phyloP scores from a whole-genome alignment of 1,140 invertebrate genomes.

The Ectropis grisescens region DNA sequence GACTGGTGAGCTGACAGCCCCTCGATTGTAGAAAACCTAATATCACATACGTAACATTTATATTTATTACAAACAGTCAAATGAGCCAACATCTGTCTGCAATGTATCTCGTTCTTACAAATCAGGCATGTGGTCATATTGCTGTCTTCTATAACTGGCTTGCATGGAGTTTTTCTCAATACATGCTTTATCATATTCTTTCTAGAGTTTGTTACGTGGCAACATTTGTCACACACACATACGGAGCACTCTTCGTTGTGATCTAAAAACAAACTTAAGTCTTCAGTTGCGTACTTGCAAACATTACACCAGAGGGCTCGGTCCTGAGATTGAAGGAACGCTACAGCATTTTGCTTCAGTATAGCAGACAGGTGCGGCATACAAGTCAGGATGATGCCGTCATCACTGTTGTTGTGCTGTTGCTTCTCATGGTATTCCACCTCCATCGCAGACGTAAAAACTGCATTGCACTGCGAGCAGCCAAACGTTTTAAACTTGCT shows the following conservation, averaged over 20 bases:
- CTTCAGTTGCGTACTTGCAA: slow-evolving; percentile 15
- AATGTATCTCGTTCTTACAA: slow-evolving; percentile 14
- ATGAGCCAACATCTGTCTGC: slow-evolving; percentile 6
- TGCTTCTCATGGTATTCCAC: slow-evolving; percentile 30
- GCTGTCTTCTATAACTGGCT: too few species aligned
- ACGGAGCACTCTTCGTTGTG: slow-evolving; percentile 21
- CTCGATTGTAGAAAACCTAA: slow-evolving; percentile 16
- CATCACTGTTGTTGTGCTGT: slow-evolving; percentile 15
- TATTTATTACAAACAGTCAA: slow-evolving; percentile 20
- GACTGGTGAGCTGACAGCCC: slow-evolving; percentile 27
- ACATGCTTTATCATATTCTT: slow-evolving; percentile 17
- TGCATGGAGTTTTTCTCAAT: too few species aligned
- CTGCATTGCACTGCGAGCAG: slow-evolving; percentile 29
- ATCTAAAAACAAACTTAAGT: too few species aligned
- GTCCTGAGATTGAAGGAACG: slow-evolving; percentile 19
- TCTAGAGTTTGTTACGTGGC: slow-evolving; percentile 20
- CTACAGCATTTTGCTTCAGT: slow-evolving; percentile 29
- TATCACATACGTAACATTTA: slow-evolving; percentile 26
- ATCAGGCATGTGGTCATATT: slow-evolving; percentile 14
- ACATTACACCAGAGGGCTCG: too few species aligned
- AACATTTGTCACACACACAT: slow-evolving; percentile 29
- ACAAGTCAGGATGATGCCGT: slow-evolving; percentile 26
- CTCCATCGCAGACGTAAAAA: slow-evolving; percentile 16
- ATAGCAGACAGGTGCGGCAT: slow-evolving; percentile 26
- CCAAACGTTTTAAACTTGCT: slow-evolving; percentile 1